Base-by-base conservation (phyloP, 2,888 invertebrate species). In the Odontomyia ornata region DNA sequence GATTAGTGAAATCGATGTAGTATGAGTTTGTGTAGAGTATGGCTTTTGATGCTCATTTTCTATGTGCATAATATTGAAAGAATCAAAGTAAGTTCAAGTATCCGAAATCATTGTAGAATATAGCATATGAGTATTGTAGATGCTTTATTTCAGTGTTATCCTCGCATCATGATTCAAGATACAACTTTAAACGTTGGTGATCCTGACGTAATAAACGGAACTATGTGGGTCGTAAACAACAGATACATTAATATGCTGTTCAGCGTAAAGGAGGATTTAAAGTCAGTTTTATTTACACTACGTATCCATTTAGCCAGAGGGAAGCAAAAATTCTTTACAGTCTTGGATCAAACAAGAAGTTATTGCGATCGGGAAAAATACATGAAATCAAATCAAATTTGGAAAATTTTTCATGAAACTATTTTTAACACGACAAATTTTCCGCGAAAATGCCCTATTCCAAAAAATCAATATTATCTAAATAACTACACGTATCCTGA, bases 401-500 rank as follows among this genome's bases (percentile, higher is more conserved):
- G 57, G 60, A 21, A 30, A 9, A 36, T 25, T 18, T 21, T 73
- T 21, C 28, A 60, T 15, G 18, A 18, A 23, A 36, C n/a, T 21
- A 27, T 73, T 23, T 73, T 73, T 15, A 36, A 30, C 2, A 21
- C 13, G 11, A 27, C 73, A 5, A 73, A 73, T 25, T 73, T 73
- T 57, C 73, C 73, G 36, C 36, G 21, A 36, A 43, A 18, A 21
- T 73, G 73, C 23, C 73, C 73, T 9, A 60, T 73, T 36, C 13
- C 36, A 2, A 73, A 73, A n/a, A 57, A 73, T 57, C 23, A n/a
- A 0, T 73, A 73, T 36, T 60, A 73, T 30, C 21, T 73, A 21
- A n/a, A 36, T 1, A 73, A 73, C 11, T 60, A 27, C 13, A 60
- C 73, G 7, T 73, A 60, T 60, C 73, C 73, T 3, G 36, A 57